Percentiles rank a stretch among this genome's conserved stretches.
Conservation (phyloP, 2,888 invertebrate species). For the Ecdyonurus torrentis region DNA sequence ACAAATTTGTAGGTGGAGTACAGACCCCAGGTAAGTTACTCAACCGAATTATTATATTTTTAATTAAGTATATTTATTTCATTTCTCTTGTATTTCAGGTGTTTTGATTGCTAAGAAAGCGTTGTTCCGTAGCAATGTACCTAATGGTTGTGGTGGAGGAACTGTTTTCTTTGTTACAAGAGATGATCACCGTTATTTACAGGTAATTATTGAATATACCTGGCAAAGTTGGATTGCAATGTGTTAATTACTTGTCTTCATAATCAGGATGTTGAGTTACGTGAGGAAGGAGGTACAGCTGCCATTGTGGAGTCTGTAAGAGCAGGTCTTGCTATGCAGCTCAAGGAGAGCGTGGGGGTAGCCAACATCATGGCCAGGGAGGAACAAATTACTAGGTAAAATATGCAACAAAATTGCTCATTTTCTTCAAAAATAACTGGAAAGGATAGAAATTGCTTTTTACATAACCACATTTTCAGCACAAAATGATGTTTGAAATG, state of each 20-base stretch:
- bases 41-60: not conserved
- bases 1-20: constrained; percentile 81
- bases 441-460: not conserved
- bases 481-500: not conserved
- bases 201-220: no score
- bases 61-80: not conserved
- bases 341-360: constrained; percentile 63
- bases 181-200: constrained; percentile 31
- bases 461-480: not conserved
- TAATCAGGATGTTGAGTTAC: constrained; percentile 37
- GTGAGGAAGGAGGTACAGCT: constrained; percentile 56
- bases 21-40: constrained; percentile 55
- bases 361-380: constrained; percentile 52
- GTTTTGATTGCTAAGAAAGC: constrained; percentile 45
- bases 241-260: constrained; percentile 1
- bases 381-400: constrained; percentile 55
- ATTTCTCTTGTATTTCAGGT: constrained; percentile 25
- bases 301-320: constrained; percentile 67
- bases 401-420: no score
- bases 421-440: no score
- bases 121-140: constrained; percentile 31
- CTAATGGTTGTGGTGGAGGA: constrained; percentile 34
- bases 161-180: constrained; percentile 34
- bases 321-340: constrained; percentile 69
- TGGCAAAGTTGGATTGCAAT: constrained; percentile 8